Base-by-base conservation (phyloP, 2,797 vertebrate species). In the Staurois parvus region DNA sequence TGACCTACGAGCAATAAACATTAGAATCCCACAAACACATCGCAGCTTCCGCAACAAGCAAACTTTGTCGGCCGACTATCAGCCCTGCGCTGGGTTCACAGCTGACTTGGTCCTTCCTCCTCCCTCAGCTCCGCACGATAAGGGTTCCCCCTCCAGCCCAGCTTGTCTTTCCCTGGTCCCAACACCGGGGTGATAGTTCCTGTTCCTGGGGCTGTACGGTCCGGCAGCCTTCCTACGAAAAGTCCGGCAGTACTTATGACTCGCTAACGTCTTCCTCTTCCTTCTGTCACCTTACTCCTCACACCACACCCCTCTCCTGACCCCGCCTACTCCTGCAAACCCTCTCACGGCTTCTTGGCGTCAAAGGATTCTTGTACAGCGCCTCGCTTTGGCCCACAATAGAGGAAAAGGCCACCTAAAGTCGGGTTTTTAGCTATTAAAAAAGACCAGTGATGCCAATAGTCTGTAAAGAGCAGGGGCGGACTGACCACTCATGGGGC, bases 241-340 rank as follows among this genome's bases (percentile, higher is more conserved):
- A 21, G 34, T 40, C 42, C 30, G 1, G 1, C 72, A 40, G 68
- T 74, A 83, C 80, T 40, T 67, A n/a, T n/a, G n/a, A n/a, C 79
- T 77, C 10, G 19, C 7, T 37, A 24, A 82, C 75, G 66, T 73
- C 85, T 83, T 86, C 85, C 85, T 86, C 74, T 86, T 86, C 85
- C 79, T 81, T 62, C 73, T 77, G 84, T 86, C 84, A 86, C 73
- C 73, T 76, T 59, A 66, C 37, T 28, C 56, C 29, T 69, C 29
- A 37, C n/a, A 17, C 70, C 78, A 52, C 78, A 11, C 67, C 79
- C 64, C 34, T 13, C 5, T 0, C 5, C 56, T 28, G 7, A 19
- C 56, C 34, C 37, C 28, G 32, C 37, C 77, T 26, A 4, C 32
- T 26, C n/a, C 34, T 7, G 19, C 3, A 9, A 24, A 29, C 37